These are phyloP conservation scores for Pterostichus madidus DNA, from an alignment of 2,888 invertebrate species.

Conservation along the genomic window DNA sequence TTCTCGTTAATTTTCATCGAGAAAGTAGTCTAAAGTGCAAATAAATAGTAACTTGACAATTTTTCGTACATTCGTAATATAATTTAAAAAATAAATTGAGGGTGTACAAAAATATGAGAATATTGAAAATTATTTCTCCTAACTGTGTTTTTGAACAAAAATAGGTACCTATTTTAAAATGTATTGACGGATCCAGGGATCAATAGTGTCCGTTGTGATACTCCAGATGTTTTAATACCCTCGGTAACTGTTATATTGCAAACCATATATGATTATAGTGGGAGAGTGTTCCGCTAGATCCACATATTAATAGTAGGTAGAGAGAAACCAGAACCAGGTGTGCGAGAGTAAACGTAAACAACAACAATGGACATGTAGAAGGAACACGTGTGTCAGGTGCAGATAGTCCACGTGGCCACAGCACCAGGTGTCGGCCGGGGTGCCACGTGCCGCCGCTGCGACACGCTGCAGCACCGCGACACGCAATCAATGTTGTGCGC, in stretches of 20 bases:
- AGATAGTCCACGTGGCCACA: not conserved
- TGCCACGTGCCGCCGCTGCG: constrained; percentile 47
- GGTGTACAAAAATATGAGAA: no score
- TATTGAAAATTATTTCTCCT: no score
- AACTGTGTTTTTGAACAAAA: no score
- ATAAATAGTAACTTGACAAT: no score
- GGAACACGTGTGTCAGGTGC: constrained; percentile 20
- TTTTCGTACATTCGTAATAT: no score
- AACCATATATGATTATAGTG: not conserved
- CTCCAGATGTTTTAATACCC: not conserved
- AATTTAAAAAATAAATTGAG: no score
- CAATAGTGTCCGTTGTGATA: no score
- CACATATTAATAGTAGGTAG: not conserved
- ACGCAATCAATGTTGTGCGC: constrained; percentile 49
- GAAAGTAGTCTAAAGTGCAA: no score
- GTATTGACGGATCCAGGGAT: no score
- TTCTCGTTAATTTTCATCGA: no score
- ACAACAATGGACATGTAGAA: not conserved
- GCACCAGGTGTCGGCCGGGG: constrained; percentile 44
- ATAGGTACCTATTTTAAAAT: no score
- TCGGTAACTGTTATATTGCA: not conserved
- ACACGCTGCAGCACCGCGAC: constrained; percentile 58
- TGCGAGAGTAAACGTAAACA: constrained; percentile 10
- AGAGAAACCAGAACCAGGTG: constrained; percentile 20
- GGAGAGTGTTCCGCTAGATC: not conserved